Evolutionary conservation across 2,797 vertebrate species (phyloP), one percentile per base, ranked within the genome.

Genomic region (Acipenser oxyrinchus): DNA sequence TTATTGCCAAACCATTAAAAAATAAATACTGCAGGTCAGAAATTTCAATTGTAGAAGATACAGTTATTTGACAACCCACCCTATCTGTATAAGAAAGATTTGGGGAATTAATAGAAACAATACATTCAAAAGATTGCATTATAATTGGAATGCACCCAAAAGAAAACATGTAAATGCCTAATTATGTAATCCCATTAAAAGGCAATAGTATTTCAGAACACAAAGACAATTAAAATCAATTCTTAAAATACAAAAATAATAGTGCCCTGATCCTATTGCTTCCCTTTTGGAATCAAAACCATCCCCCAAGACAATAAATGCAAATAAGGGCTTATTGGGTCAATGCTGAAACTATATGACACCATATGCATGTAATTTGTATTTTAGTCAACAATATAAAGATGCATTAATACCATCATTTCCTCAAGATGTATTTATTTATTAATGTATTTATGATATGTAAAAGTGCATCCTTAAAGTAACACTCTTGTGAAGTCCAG

Each of bases 361-460:
- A 75, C 80, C 79, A 76, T 76, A 63, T 82, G 77, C 81, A 82
- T 90, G 85, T 87, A 86, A 68, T 69, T 76, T 69, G 37, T 37
- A 5, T 75, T 88, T 79, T 74, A 87, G 82, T 81, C 72, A 65
- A 81, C 69, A 75, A 82, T 76, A 87, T 88, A 86, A 87, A 87
- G 79, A 67, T 63, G 68, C 67, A 75, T 80, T 80, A 78, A 78
- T 80, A 79, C 83, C 86, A 81, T 81, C 78, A 77, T 82, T 74
- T 80, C 74, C 76, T 88, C 81, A 79, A 84, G 77, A 87, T 87
- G 80, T 84, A 87, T 89, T 89, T 86, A 84, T 90, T 89, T 82
- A 78, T 74, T 70, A 10, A 66, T 86, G 82, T 87, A 86, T 37
- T 37, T 37, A 37, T 37, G 37, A 37, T 37, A 37, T 37, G 37